A percentile compares a stretch with the other conserved stretches of the same genome.
phyloP scores from a whole-genome alignment of 2,797 vertebrate genomes.

The Lateolabrax maculatus region DNA sequence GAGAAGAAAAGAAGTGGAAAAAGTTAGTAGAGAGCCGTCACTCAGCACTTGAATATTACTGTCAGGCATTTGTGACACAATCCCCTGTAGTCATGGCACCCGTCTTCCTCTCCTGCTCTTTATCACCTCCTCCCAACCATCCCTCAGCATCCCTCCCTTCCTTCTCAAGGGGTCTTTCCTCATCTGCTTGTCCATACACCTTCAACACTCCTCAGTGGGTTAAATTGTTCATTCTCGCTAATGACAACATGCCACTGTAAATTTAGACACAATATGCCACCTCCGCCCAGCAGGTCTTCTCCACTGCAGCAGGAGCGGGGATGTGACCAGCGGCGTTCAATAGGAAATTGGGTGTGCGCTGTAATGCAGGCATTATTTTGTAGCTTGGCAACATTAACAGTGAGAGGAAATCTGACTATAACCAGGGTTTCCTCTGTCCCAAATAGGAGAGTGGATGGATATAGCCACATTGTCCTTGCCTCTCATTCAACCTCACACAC shows the following conservation, averaged over 20 bases:
- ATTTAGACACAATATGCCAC: neutral
- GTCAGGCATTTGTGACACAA: slow-evolving; percentile 14
- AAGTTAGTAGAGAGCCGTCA: slow-evolving; percentile 33
- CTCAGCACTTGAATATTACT: slow-evolving; percentile 27
- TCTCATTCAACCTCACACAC: neutral
- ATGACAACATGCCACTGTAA: neutral
- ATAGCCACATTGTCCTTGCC: neutral
- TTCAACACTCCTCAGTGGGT: neutral
- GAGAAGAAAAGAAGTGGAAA: slow-evolving; percentile 26
- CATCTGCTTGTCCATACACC: slow-evolving; percentile 11
- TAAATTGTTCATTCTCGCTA: neutral
- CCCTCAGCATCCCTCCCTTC: slow-evolving; percentile 53
- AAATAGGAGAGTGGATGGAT: neutral
- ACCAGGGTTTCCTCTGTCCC: slow-evolving; percentile 46
- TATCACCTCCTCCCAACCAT: slow-evolving; percentile 63
- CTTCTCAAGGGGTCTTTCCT: slow-evolving; percentile 2
- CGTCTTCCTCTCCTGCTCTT: slow-evolving; percentile 38
- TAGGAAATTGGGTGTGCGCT: slow-evolving; percentile 46
- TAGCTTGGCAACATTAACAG: slow-evolving; percentile 61
- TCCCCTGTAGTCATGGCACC: slow-evolving; percentile 6
- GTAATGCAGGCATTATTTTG: slow-evolving; percentile 47
- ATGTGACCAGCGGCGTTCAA: neutral
- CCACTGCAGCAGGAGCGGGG: neutral
- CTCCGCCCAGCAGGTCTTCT: neutral
- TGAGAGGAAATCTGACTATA: slow-evolving; percentile 49